Conservation (phyloP, 2,888 invertebrate species). For the Biston betularia region DNA sequence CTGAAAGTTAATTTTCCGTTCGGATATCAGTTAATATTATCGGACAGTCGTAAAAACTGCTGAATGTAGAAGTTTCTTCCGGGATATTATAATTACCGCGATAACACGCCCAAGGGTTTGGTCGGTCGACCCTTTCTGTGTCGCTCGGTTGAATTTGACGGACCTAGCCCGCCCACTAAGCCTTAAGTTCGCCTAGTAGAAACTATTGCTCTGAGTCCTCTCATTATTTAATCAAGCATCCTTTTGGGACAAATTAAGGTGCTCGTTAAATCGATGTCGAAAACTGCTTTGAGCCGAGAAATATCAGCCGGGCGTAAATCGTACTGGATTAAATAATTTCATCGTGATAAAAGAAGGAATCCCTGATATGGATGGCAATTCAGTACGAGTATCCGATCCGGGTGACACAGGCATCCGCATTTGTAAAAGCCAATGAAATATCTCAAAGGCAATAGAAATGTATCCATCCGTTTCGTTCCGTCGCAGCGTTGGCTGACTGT, state of each 20-base stretch:
- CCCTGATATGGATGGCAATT: slow-evolving; percentile 45
- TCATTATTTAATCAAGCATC: slow-evolving; percentile 42
- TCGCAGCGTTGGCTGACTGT: slow-evolving; percentile 54
- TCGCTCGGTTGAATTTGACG: slow-evolving; percentile 48
- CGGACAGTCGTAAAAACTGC: slow-evolving; percentile 52
- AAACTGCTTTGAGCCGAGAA: slow-evolving; percentile 34
- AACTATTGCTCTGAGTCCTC: slow-evolving; percentile 29
- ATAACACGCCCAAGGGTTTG: slow-evolving; percentile 57
- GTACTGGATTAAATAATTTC: slow-evolving; percentile 49
- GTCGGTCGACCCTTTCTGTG: slow-evolving; percentile 67
- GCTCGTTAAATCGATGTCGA: slow-evolving; percentile 33
- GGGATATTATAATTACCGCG: slow-evolving; percentile 65
- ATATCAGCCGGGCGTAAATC: slow-evolving; percentile 36
- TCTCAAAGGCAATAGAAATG: slow-evolving; percentile 66
- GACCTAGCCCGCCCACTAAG: slow-evolving; percentile 53
- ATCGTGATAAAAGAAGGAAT: slow-evolving; percentile 46
- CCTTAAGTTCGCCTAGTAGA: slow-evolving; percentile 43
- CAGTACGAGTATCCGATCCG: slow-evolving; percentile 42
- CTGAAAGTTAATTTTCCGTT: slow-evolving; percentile 44
- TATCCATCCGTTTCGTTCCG: slow-evolving; percentile 61
- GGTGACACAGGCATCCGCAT: slow-evolving; percentile 60
- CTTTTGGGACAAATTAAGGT: slow-evolving; percentile 34
- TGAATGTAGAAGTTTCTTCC: slow-evolving; percentile 52
- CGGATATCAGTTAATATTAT: slow-evolving; percentile 38
- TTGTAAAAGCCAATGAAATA: slow-evolving; percentile 69